phyloP scores from a whole-genome alignment of 2,113 vertebrate genomes.

The Lophius piscatorius region DNA sequence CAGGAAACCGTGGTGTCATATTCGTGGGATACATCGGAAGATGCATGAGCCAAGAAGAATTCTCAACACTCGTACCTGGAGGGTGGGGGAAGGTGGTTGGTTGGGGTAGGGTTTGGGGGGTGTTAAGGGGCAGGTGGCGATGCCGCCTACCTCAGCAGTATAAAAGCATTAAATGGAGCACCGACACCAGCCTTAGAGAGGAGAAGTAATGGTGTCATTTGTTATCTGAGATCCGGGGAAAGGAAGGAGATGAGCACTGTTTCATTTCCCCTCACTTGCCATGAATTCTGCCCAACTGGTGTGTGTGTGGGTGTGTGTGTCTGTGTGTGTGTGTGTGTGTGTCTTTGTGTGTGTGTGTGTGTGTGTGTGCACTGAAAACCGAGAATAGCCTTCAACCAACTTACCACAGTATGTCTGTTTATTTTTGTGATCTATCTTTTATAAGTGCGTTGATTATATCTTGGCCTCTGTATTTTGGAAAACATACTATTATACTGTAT shows the following conservation, averaged over 20 bases:
- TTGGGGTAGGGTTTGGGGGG: background rate
- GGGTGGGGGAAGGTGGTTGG: background rate
- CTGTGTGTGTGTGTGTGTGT: background rate
- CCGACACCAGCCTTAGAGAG: slow-evolving; percentile 33
- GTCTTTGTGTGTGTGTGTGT: background rate
- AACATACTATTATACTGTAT: no score
- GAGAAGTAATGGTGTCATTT: slow-evolving; percentile 73
- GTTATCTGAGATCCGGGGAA: slow-evolving; percentile 54
- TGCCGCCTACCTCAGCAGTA: slow-evolving; percentile 69
- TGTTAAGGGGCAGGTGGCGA: background rate
- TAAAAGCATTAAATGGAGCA: slow-evolving; percentile 71
- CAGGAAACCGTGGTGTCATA: background rate
- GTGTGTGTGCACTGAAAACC: slow-evolving; percentile 2
- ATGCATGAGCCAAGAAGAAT: slow-evolving; percentile 45
- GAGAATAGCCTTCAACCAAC: slow-evolving; percentile 18
- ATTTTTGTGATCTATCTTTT: background rate
- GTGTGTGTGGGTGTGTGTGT: slow-evolving; percentile 17
- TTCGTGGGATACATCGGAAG: slow-evolving; percentile 32
- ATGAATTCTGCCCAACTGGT: background rate
- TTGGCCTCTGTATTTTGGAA: no score
- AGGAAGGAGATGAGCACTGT: slow-evolving; percentile 18
- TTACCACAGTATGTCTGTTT: background rate
- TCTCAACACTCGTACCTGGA: slow-evolving; percentile 16
- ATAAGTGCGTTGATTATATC: no score
- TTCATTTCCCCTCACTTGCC: slow-evolving; percentile 30